phyloP scores from a whole-genome alignment of 1,140 invertebrate genomes.

The Yoshiicerus persimilis region DNA sequence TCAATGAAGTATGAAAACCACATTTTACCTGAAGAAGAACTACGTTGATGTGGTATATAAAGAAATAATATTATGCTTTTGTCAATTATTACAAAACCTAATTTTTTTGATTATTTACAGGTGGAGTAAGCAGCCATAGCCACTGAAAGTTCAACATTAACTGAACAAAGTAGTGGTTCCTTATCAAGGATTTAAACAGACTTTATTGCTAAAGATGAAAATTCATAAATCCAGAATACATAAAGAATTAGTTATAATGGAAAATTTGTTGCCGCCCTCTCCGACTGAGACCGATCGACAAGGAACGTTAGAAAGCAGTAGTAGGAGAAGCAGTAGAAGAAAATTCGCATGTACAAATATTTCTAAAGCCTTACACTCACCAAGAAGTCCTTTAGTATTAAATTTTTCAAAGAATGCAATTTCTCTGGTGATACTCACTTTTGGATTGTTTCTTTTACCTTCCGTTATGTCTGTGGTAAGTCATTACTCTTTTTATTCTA shows the following conservation, averaged over 20 bases:
- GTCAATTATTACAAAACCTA: no score
- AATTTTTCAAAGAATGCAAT: not conserved
- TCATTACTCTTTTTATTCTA: not conserved
- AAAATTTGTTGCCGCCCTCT: not conserved
- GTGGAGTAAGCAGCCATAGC: not conserved
- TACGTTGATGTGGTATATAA: no score
- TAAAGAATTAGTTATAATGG: not conserved
- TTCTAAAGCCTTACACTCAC: not conserved
- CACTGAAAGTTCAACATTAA: no score
- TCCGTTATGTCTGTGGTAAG: conserved; percentile 15
- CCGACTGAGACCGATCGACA: not conserved
- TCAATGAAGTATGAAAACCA: no score
- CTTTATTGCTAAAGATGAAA: not conserved
- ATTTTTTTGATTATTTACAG: no score
- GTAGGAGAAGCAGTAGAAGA: not conserved
- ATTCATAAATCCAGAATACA: not conserved
- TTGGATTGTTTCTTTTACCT: not conserved
- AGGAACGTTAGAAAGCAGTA: not conserved
- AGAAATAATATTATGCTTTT: no score
- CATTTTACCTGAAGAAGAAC: no score
- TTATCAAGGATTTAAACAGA: not conserved
- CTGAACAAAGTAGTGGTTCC: no score
- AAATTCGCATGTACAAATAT: not conserved
- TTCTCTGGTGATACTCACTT: not conserved
- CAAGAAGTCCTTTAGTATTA: not conserved